phyloP scores from a whole-genome alignment of 2,888 invertebrate genomes.

The Melanostoma mellinum region DNA sequence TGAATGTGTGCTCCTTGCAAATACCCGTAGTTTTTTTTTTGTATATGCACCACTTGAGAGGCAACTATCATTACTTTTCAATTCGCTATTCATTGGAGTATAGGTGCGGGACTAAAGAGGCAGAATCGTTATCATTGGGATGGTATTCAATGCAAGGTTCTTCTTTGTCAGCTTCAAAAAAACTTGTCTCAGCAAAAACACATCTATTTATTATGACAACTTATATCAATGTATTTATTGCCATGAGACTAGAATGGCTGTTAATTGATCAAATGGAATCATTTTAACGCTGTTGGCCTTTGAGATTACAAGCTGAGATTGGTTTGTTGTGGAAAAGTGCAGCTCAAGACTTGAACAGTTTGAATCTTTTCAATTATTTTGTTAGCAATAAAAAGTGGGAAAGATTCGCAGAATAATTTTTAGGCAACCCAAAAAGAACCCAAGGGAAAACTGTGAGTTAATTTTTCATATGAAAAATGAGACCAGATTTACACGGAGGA shows the following conservation, averaged over 20 bases:
- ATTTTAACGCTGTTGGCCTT: constrained; percentile 38
- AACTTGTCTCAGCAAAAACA: constrained; percentile 39
- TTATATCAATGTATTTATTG: constrained; percentile 11
- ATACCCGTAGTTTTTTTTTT: background rate
- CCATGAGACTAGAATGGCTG: constrained; percentile 31
- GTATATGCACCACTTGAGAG: no score
- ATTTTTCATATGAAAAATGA: no score
- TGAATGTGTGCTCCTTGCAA: constrained; percentile 29
- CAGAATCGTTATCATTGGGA: constrained; percentile 37
- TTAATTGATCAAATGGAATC: constrained; percentile 45
- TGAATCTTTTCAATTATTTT: no score
- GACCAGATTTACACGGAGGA: no score
- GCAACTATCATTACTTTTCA: no score
- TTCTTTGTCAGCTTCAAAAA: constrained; percentile 53
- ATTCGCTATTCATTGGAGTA: no score
- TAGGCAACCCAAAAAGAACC: no score
- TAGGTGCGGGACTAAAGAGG: background rate
- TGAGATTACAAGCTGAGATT: constrained; percentile 15
- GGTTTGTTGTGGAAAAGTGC: background rate
- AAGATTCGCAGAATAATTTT: no score
- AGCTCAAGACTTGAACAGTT: no score
- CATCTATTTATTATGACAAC: constrained; percentile 40
- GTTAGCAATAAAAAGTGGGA: no score
- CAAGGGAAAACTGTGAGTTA: no score
- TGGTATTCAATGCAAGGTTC: constrained; percentile 50